Conservation (phyloP, 2,797 vertebrate species). For the Diplodus puntazzo region DNA sequence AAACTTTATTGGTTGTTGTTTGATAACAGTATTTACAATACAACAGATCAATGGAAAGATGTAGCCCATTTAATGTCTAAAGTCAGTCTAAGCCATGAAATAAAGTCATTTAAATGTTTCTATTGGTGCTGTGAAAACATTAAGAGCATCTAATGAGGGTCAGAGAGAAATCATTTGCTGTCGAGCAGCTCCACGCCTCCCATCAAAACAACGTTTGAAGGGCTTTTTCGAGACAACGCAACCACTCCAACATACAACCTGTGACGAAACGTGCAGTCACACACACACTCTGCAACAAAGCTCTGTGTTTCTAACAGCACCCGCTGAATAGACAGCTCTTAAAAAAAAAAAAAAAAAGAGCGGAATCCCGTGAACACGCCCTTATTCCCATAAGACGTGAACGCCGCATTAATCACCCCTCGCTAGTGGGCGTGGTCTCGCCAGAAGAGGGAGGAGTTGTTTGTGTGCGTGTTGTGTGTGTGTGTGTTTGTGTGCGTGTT, state of each 20-base stretch:
- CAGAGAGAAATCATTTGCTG: background rate
- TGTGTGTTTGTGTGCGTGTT: slow-evolving; percentile 6
- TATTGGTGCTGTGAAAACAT: background rate
- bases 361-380: slow-evolving; percentile 57
- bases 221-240: background rate
- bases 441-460: slow-evolving; percentile 66
- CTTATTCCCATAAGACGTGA: slow-evolving; percentile 62
- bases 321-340: slow-evolving; percentile 11
- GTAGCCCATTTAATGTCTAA: background rate
- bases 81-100: background rate
- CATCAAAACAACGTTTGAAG: background rate
- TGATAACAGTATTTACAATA: background rate
- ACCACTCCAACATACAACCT: background rate
- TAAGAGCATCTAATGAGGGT: background rate
- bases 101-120: background rate
- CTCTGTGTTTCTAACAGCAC: background rate
- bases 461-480: slow-evolving; percentile 25
- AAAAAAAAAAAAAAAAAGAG: slow-evolving; percentile 1
- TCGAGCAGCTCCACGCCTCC: background rate
- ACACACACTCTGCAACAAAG: too few species aligned
- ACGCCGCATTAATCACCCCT: slow-evolving; percentile 73
- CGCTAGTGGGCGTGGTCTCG: slow-evolving; percentile 65
- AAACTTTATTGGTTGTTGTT: too few species aligned
- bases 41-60: background rate
- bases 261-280: too few species aligned